phyloP scores from a whole-genome alignment of 2,113 vertebrate genomes.

The Plotosus lineatus region DNA sequence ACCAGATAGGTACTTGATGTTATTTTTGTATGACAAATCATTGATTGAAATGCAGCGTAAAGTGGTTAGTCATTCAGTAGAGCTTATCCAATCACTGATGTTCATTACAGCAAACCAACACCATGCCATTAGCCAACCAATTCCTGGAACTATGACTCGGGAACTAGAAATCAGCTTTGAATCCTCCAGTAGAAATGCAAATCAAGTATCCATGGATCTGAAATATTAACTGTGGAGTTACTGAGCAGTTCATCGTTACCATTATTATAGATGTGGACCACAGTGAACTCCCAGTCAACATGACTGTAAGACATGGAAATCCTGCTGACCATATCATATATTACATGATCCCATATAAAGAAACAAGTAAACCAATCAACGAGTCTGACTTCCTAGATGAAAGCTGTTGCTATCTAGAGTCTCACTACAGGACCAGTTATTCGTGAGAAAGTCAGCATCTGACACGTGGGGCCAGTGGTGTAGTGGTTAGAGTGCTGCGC shows the following conservation, averaged over 20 bases:
- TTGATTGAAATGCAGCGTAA: not conserved
- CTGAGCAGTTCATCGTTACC: no score
- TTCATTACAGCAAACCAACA: not conserved
- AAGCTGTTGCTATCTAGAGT: not conserved
- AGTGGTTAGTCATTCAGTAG: not conserved
- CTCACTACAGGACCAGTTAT: no score
- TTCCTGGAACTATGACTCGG: not conserved
- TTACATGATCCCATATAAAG: not conserved
- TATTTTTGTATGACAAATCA: not conserved
- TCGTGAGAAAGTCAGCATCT: not conserved
- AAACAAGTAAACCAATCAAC: not conserved
- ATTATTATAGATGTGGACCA: not conserved
- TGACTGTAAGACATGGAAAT: not conserved
- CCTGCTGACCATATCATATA: constrained; percentile 6
- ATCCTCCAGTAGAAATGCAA: not conserved
- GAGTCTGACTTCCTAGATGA: not conserved
- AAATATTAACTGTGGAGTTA: not conserved
- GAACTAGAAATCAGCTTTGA: not conserved
- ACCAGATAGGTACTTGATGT: not conserved
- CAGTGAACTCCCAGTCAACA: not conserved
- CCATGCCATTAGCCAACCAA: not conserved
- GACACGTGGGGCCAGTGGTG: no score
- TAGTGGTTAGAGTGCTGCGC: no score
- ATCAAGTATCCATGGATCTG: not conserved
- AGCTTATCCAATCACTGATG: not conserved